phyloP scores from a whole-genome alignment of 2,797 vertebrate species.

The Leuciscus waleckii region DNA sequence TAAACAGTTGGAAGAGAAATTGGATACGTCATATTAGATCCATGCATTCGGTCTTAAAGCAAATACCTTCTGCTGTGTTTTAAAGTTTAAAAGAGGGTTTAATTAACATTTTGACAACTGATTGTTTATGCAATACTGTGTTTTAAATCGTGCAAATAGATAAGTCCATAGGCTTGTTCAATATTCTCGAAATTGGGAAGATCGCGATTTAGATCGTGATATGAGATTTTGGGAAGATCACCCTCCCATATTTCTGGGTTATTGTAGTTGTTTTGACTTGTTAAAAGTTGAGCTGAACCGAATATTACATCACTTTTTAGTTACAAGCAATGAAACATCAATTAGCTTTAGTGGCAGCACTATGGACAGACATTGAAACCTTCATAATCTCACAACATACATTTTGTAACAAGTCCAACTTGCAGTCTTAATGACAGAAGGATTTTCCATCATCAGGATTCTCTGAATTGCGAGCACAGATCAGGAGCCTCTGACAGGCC shows the following conservation, averaged over 20 bases:
- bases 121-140: too few species aligned
- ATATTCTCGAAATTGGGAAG: too few species aligned
- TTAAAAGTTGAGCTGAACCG: neutral
- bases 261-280: conserved; percentile 15
- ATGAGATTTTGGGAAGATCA: too few species aligned
- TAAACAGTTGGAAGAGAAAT: too few species aligned
- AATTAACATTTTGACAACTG: too few species aligned
- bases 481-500: neutral
- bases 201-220: too few species aligned
- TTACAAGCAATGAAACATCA: neutral
- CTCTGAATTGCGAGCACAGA: neutral
- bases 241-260: neutral
- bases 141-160: too few species aligned
- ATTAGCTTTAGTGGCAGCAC: neutral
- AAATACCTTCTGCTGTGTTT: too few species aligned
- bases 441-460: conserved; percentile 4
- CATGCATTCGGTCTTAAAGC: too few species aligned
- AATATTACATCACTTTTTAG: neutral
- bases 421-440: neutral
- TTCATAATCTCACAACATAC: neutral
- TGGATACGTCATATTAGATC: too few species aligned
- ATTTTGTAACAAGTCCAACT: neutral
- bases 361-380: neutral
- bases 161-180: too few species aligned
- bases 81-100: too few species aligned